Evolutionary conservation across 1,140 invertebrate genomes (phyloP).

Genomic region (Harlomillsia oculata): DNA sequence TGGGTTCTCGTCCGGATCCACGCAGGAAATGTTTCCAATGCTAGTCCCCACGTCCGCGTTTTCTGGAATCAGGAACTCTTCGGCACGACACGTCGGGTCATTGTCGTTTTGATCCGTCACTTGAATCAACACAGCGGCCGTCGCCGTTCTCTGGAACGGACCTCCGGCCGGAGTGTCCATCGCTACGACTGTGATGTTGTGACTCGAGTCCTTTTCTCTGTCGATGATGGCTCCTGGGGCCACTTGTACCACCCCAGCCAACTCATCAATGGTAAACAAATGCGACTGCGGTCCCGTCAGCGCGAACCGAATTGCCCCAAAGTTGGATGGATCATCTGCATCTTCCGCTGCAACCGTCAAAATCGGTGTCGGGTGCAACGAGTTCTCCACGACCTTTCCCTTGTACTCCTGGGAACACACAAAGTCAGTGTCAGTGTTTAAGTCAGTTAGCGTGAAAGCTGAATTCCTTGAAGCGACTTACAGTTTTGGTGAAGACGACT

Average conservation of each 20-base stretch:
- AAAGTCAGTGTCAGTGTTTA: background rate
- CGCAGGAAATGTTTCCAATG: conserved; percentile 64
- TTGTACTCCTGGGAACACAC: conserved; percentile 51
- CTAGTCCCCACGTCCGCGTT: conserved; percentile 48
- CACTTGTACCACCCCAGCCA: conserved; percentile 52
- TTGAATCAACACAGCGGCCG: conserved; percentile 39
- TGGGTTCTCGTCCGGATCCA: conserved; percentile 57
- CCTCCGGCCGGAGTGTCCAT: conserved; percentile 58
- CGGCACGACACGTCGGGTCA: conserved; percentile 47
- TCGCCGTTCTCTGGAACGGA: conserved; percentile 52
- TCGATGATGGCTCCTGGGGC: conserved; percentile 53
- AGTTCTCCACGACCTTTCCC: conserved; percentile 59
- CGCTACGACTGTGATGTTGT: conserved; percentile 60
- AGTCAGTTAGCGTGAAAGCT: background rate
- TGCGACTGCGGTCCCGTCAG: conserved; percentile 60
- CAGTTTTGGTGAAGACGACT: conserved; percentile 58
- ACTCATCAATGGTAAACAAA: conserved; percentile 58
- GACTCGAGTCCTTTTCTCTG: conserved; percentile 58
- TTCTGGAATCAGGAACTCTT: conserved; percentile 41
- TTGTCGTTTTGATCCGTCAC: conserved; percentile 56
- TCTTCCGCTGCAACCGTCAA: conserved; percentile 60
- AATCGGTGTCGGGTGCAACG: conserved; percentile 55
- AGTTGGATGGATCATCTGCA: conserved; percentile 55
- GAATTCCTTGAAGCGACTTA: conserved; percentile 31
- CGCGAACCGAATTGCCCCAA: conserved; percentile 56